Base-by-base conservation (phyloP, 1,140 invertebrate species). In the Heliconius hewitsoni region DNA sequence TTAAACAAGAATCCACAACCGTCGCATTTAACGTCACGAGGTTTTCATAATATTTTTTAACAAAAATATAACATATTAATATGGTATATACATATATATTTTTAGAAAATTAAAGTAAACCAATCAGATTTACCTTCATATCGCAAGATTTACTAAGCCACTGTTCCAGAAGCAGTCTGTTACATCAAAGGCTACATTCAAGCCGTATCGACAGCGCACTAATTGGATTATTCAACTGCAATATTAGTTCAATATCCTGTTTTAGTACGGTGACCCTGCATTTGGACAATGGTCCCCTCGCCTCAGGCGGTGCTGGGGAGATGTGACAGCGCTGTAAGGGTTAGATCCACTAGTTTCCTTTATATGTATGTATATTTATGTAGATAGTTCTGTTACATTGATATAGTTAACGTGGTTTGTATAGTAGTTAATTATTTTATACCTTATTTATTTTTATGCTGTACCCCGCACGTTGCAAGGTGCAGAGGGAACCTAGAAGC, bases 211-310 rank as follows among this genome's bases (percentile, higher is more conserved):
- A 83, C 85, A 83, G 84, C 82, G 57, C 83, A 84, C 88, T 92
- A 91, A 92, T 91, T 91, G 91, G 89, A 92, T 92, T 91, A 92
- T 91, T 88, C 86, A 85, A 90, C 82, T 87, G 88, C 89, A 88
- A 92, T 92, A 92, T 91, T 90, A 91, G 87, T 89, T 84, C 86
- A 87, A 90, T 90, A 90, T 88, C 82, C 84, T 83, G 85, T 82
- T 83, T 86, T 86, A 85, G 87, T 83, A 88, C 89, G 89, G 76
- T 89, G 89, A 91, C 90, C 89, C 77, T 80, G 70, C 88, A 84
- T 85, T 90, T 87, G 81, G 83, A 86, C 90, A 90, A 89, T 87
- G 89, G 85, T 71, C 82, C 82, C 83, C 81, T 84, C 77, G 83
- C 76, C n/a, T 66, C 19, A 73, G 80, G 80, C 80, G 76, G n/a